phyloP scores from a whole-genome alignment of 2,113 vertebrate genomes.

The Paradisaea rubra region DNA sequence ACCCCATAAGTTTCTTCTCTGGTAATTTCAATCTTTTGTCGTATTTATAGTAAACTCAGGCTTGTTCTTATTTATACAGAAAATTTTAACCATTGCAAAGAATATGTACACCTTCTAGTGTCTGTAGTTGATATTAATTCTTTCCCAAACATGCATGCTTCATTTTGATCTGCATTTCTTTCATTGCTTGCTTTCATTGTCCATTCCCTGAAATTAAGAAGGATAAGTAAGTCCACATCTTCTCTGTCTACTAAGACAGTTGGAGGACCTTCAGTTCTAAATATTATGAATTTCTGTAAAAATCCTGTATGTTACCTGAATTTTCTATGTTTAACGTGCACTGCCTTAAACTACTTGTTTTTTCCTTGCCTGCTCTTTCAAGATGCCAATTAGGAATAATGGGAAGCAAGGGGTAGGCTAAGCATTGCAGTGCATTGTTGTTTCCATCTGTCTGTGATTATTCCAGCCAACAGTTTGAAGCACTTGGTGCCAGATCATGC shows the following conservation, averaged over 20 bases:
- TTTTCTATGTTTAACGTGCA: conserved; percentile 73
- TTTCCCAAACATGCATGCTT: conserved; percentile 65
- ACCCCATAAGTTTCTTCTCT: not conserved
- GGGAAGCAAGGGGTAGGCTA: conserved; percentile 84
- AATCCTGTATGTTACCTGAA: conserved; percentile 62
- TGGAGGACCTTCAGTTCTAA: conserved; percentile 29
- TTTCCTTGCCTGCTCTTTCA: conserved; percentile 78
- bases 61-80: conserved; percentile 27
- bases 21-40: conserved; percentile 16
- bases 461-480: conserved; percentile 69
- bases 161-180: conserved; percentile 59
- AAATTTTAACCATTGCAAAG: conserved; percentile 76
- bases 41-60: conserved; percentile 4
- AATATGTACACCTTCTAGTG: conserved; percentile 65
- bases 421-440: conserved; percentile 72
- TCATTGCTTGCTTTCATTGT: conserved; percentile 73
- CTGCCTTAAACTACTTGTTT: conserved; percentile 74
- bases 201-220: conserved; percentile 64
- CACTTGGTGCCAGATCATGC: conserved; percentile 33
- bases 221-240: not conserved
- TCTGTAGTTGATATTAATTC: conserved; percentile 58
- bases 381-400: conserved; percentile 84
- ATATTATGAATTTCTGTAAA: conserved; percentile 27
- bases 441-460: conserved; percentile 75
- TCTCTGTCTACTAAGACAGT: conserved; percentile 27